Evolutionary conservation across 2,797 vertebrate genomes (phyloP).

Genomic region (Peromyscus aztecus): DNA sequence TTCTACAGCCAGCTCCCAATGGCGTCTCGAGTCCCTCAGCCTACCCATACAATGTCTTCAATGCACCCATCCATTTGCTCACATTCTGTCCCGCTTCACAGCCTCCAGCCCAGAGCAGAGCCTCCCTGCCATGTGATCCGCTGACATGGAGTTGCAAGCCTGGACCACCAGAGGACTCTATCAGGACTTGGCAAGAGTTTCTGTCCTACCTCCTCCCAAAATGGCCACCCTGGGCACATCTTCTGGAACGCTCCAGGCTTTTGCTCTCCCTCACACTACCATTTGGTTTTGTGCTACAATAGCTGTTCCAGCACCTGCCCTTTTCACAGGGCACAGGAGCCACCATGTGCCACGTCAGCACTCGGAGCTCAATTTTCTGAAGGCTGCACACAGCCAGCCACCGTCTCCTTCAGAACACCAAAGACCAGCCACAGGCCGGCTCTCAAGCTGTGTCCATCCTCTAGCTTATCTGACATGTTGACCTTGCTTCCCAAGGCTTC

Average conservation of each 20-base stretch:
- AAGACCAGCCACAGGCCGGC: not conserved
- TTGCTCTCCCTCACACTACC: not conserved
- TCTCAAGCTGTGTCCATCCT: not conserved
- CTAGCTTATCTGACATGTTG: not conserved
- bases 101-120: accelerated
- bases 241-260: not conserved
- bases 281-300: not conserved
- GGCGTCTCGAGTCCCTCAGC: not conserved
- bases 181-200: not conserved
- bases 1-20: not conserved
- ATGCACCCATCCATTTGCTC: not conserved
- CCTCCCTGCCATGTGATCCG: not conserved
- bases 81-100: not conserved
- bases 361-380: not conserved
- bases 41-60: not conserved
- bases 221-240: not conserved
- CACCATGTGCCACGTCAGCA: accelerated
- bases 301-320: not conserved
- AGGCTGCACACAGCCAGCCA: not conserved
- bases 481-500: not conserved
- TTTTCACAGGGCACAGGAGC: not conserved
- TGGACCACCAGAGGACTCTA: accelerated
- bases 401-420: not conserved
- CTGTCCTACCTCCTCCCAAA: not conserved
- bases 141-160: not conserved